Conservation (phyloP, 2,888 invertebrate genomes). For the Drosophila fungiperda region DNA sequence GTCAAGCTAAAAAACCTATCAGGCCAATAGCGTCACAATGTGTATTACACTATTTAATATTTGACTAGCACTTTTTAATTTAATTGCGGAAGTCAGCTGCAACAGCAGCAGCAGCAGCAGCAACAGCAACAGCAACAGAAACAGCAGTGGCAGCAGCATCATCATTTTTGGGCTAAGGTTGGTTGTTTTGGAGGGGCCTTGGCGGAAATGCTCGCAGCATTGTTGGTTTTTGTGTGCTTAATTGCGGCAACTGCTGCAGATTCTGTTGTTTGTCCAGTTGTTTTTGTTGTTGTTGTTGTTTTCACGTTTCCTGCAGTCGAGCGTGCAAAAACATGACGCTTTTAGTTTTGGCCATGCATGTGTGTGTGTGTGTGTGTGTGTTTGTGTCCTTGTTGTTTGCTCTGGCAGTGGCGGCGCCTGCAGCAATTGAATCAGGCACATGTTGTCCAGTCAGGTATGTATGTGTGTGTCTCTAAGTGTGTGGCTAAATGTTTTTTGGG, state of each 20-base stretch:
- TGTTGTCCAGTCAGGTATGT: conserved; percentile 51
- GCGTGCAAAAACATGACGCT: conserved; percentile 77
- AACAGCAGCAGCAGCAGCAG: background rate
- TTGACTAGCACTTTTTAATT: conserved; percentile 57
- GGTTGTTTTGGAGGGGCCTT: background rate
- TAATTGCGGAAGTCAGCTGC: conserved; percentile 65
- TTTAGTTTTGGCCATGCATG: conserved; percentile 63
- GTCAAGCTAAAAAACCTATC: background rate
- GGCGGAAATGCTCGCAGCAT: conserved; percentile 67
- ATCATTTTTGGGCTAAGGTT: conserved; percentile 8
- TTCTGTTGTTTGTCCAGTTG: conserved; percentile 50
- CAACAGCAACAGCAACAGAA: background rate
- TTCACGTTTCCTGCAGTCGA: conserved; percentile 59
- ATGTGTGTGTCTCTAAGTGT: conserved; percentile 20
- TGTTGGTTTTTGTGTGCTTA: conserved; percentile 70
- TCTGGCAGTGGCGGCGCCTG: conserved; percentile 63
- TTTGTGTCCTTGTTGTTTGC: conserved; percentile 71
- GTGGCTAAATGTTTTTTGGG: conserved; percentile 62
- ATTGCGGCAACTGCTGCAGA: conserved; percentile 70
- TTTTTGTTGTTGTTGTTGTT: conserved; percentile 15
- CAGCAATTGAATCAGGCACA: conserved; percentile 66
- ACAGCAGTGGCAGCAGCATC: background rate
- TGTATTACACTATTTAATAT: conserved; percentile 10
- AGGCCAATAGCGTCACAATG: background rate
- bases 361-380: conserved; percentile 31